These are phyloP conservation scores for Chauna torquata DNA, from an alignment of 2,113 vertebrate species.

Conservation along the genomic window DNA sequence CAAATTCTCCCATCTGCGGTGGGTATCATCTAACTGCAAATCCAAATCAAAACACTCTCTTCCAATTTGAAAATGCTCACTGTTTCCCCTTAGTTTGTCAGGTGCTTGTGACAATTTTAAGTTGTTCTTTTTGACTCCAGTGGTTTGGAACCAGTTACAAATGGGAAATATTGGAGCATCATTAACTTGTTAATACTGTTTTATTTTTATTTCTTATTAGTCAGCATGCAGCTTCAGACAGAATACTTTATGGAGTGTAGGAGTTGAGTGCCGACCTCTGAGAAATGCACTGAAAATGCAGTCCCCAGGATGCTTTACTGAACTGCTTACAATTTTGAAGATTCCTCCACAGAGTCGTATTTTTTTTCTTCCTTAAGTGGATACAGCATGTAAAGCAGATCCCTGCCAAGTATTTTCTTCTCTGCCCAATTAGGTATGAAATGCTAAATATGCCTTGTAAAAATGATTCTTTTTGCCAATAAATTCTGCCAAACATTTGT, in stretches of 20 bases:
- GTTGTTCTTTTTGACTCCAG: constrained; percentile 26
- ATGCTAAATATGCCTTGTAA: background rate
- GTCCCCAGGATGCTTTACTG: background rate
- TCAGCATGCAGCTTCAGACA: constrained; percentile 6
- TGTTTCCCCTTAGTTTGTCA: background rate
- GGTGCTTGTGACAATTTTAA: background rate
- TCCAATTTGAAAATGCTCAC: constrained; percentile 22
- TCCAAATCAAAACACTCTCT: constrained; percentile 27
- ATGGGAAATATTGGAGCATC: background rate
- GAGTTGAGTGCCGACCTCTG: background rate
- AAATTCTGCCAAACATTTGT: background rate
- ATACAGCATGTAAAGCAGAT: background rate
- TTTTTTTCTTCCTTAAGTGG: background rate
- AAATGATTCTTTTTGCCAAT: background rate
- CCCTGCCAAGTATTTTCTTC: background rate
- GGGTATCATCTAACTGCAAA: constrained; percentile 48
- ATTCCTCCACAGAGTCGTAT: background rate
- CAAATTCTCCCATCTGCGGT: background rate
- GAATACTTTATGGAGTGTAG: background rate
- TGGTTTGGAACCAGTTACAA: constrained; percentile 13
- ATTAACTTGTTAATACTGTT: constrained; percentile 58
- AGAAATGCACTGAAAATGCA: background rate
- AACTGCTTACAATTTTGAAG: constrained; percentile 3
- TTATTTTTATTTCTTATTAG: background rate
- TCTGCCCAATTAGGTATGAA: background rate